Percentiles rank a stretch among this genome's conserved stretches.
Conservation (phyloP, 2,113 vertebrate species). For the Castor canadensis region DNA sequence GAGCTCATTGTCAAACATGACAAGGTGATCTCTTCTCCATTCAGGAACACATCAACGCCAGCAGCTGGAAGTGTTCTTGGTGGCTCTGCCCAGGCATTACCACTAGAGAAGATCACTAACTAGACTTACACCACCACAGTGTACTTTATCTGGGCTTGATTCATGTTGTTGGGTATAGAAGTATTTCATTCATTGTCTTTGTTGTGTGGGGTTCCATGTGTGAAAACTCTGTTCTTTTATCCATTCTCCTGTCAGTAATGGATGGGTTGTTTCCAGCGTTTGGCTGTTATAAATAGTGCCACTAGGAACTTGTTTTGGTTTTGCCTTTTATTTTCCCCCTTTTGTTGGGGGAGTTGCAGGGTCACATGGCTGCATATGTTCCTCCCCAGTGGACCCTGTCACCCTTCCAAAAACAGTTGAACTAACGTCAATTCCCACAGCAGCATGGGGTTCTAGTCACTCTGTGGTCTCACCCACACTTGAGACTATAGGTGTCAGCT, state of each 20-base stretch:
- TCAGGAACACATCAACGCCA: accelerated
- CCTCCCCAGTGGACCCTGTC: neutral
- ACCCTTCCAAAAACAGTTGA: neutral
- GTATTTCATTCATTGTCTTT: neutral
- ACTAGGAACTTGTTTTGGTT: neutral
- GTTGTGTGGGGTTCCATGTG: accelerated
- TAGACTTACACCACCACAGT: no score
- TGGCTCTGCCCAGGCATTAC: no score
- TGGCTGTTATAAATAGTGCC: neutral
- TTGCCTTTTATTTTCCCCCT: neutral
- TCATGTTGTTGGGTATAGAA: accelerated
- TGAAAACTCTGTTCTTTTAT: accelerated
- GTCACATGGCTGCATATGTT: accelerated
- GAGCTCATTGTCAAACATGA: accelerated
- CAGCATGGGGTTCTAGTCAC: neutral
- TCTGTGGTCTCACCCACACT: accelerated
- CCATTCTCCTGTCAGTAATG: no score
- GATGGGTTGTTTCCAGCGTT: neutral
- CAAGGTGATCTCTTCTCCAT: neutral
- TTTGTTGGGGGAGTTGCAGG: neutral
- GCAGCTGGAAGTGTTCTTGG: no score
- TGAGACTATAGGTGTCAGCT: no score
- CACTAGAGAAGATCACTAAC: accelerated
- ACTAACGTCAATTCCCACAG: neutral
- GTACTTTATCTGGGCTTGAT: neutral